phyloP scores from a whole-genome alignment of 2,113 vertebrate genomes.

The Pachyramphus minor region DNA sequence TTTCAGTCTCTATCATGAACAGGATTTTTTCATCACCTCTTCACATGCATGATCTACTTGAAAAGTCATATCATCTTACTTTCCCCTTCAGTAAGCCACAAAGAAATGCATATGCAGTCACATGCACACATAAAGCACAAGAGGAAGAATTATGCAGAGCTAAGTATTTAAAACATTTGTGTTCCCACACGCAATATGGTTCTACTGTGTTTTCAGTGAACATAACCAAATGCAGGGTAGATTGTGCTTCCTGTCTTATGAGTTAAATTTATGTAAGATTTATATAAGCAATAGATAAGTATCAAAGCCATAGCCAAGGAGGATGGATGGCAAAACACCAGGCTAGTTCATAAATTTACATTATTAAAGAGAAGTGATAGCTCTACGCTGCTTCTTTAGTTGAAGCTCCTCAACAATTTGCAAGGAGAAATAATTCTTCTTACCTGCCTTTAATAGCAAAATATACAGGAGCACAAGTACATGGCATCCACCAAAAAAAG shows the following conservation, averaged over 20 bases:
- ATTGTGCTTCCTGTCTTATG: neutral
- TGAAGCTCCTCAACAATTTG: neutral
- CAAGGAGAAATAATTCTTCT: neutral
- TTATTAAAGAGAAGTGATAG: neutral
- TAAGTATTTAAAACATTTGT: slow-evolving; percentile 22
- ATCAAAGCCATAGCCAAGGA: neutral
- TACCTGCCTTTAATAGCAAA: neutral
- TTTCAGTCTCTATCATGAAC: neutral
- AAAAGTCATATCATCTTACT: neutral
- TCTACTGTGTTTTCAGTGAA: neutral
- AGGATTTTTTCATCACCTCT: neutral
- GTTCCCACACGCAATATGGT: slow-evolving; percentile 41
- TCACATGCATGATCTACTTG: neutral
- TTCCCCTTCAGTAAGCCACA: neutral
- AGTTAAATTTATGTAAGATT: slow-evolving; percentile 21
- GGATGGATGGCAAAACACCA: neutral
- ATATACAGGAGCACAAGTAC: neutral
- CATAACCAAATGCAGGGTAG: neutral
- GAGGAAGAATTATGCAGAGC: slow-evolving; percentile 1
- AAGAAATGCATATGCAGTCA: neutral
- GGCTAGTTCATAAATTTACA: slow-evolving; percentile 8
- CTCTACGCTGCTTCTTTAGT: neutral
- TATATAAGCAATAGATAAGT: slow-evolving; percentile 21
- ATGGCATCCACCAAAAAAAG: neutral
- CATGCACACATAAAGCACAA: neutral